A percentile compares a stretch with the other conserved stretches of the same genome.
Conservation (phyloP, 2,113 vertebrate species). For the Oxyruncus cristatus region DNA sequence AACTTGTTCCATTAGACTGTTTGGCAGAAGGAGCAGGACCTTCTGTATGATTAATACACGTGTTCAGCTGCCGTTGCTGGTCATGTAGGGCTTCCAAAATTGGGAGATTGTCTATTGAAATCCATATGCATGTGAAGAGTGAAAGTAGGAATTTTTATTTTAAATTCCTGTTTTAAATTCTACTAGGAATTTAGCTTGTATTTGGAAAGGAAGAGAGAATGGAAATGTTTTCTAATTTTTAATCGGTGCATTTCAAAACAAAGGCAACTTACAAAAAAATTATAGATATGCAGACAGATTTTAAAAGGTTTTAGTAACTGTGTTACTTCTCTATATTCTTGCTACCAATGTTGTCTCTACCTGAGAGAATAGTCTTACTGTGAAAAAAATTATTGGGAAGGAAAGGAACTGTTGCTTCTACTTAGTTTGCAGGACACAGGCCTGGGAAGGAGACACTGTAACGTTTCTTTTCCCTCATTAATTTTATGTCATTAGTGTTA, state of each 20-base stretch:
- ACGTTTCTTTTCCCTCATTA: accelerated
- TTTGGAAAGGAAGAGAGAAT: background rate
- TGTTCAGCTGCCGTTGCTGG: background rate
- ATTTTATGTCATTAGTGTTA: background rate
- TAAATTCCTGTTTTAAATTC: background rate
- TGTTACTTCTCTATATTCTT: background rate
- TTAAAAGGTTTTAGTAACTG: background rate
- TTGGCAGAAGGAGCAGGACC: background rate
- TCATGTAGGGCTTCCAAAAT: background rate
- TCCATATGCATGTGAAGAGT: background rate
- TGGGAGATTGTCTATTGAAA: background rate
- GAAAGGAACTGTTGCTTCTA: background rate
- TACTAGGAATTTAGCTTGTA: background rate
- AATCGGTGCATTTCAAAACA: background rate
- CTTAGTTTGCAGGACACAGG: background rate
- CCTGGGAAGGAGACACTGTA: background rate
- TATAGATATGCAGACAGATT: background rate
- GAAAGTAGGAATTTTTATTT: background rate
- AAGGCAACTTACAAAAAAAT: background rate
- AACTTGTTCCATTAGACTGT: background rate
- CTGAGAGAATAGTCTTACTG: background rate
- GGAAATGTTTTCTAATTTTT: background rate
- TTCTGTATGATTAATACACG: background rate
- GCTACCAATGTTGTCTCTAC: background rate
- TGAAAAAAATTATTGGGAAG: background rate